These are phyloP conservation scores for Onychomys arenicola DNA, from an alignment of 2,797 vertebrate species.

Conservation along the genomic window DNA sequence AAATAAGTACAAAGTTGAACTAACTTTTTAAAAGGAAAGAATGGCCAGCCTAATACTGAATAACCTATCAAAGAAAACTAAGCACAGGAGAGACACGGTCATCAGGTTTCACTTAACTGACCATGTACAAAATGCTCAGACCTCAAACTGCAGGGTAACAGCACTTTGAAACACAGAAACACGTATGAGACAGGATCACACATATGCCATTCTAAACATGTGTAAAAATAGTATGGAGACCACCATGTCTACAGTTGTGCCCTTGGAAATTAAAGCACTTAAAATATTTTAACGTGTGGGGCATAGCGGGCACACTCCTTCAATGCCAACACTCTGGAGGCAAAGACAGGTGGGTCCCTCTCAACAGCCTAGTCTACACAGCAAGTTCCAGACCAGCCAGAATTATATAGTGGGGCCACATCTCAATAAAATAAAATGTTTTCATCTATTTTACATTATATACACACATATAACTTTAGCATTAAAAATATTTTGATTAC, in stretches of 20 bases:
- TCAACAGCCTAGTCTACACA: background rate
- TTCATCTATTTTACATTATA: background rate
- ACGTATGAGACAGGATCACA: no score
- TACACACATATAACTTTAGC: background rate
- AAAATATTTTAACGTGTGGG: background rate
- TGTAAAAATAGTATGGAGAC: background rate
- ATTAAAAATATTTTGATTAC: constrained; percentile 9
- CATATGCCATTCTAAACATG: no score
- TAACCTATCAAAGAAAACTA: background rate
- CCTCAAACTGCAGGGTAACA: no score
- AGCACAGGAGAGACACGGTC: background rate
- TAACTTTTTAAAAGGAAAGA: background rate
- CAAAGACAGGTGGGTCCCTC: background rate
- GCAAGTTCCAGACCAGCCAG: background rate
- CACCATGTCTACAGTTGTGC: background rate
- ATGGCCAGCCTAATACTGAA: constrained; percentile 6
- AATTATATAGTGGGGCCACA: background rate
- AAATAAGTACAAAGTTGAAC: constrained; percentile 14
- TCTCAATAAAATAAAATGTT: background rate
- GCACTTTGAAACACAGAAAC: background rate
- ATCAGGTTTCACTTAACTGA: background rate
- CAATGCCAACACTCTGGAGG: background rate
- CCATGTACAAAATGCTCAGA: background rate
- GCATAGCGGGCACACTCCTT: background rate
- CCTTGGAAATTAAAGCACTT: background rate